Percentiles rank a stretch among this genome's conserved stretches.
Conservation (phyloP, 2,113 vertebrate genomes). For the Tupaia tana region DNA sequence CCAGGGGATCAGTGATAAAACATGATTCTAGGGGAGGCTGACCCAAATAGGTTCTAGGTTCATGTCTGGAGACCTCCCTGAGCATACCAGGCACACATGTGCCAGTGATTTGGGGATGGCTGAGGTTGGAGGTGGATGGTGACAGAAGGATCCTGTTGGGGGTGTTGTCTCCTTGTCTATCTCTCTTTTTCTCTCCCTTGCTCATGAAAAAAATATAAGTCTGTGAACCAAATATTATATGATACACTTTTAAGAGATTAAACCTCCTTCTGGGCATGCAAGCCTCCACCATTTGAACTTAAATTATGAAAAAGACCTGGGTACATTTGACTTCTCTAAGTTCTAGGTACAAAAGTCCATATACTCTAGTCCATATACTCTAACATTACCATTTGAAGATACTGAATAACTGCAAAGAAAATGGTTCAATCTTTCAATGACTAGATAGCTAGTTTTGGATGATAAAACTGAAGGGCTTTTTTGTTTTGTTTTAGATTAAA, state of each 20-base stretch:
- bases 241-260: not conserved
- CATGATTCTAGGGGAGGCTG: too few relatives aligned
- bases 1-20: not conserved
- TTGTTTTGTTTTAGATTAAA: not conserved
- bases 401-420: not conserved
- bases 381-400: conserved; percentile 2
- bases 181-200: too few relatives aligned
- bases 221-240: not conserved
- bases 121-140: too few relatives aligned
- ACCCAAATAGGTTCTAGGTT: too few relatives aligned
- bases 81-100: too few relatives aligned
- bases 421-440: not conserved
- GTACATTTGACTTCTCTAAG: not conserved
- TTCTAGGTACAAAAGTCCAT: not conserved
- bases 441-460: not conserved
- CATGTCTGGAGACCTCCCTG: too few relatives aligned
- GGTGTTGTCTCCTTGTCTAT: too few relatives aligned
- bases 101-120: too few relatives aligned
- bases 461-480: not conserved
- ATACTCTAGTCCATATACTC: not conserved
- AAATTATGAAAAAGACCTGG: not conserved
- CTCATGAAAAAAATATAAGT: too few relatives aligned
- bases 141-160: too few relatives aligned
- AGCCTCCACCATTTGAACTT: not conserved
- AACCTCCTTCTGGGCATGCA: not conserved